A percentile compares a stretch with the other conserved stretches of the same genome.
Conservation (phyloP, 2,888 invertebrate species). For the Cyclophora punctaria region DNA sequence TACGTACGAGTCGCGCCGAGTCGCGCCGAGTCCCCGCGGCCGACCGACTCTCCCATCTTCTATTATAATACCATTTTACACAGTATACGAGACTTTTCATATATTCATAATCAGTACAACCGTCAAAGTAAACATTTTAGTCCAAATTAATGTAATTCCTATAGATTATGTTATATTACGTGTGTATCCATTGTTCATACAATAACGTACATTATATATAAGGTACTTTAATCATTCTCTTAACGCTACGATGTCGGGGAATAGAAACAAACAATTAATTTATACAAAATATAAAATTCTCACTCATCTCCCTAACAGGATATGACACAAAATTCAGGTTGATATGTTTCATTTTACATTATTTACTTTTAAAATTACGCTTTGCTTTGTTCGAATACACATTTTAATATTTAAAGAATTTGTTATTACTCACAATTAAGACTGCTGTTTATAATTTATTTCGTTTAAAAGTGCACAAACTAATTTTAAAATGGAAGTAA, state of each 20-base stretch:
- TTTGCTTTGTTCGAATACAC: too few species aligned
- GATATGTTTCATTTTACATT: conserved; percentile 48
- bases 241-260: background rate
- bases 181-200: too few species aligned
- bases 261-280: conserved; percentile 20
- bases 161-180: too few species aligned
- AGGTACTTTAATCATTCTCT: background rate
- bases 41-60: too few species aligned
- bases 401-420: background rate
- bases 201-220: too few species aligned
- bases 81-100: too few species aligned
- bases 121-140: too few species aligned
- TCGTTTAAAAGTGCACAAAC: conserved; percentile 15
- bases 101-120: too few species aligned
- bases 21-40: too few species aligned
- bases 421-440: background rate
- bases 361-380: conserved; percentile 8
- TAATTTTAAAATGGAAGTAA: conserved; percentile 3
- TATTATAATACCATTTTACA: too few species aligned
- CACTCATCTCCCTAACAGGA: conserved; percentile 40
- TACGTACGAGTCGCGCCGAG: background rate
- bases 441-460: conserved; percentile 2
- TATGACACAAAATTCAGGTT: conserved; percentile 46
- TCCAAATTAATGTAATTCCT: too few species aligned
- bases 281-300: conserved; percentile 45